Evolutionary conservation across 2,113 vertebrate genomes (phyloP), one percentile per base, ranked within the genome.

Genomic region (Carettochelys insculpta): DNA sequence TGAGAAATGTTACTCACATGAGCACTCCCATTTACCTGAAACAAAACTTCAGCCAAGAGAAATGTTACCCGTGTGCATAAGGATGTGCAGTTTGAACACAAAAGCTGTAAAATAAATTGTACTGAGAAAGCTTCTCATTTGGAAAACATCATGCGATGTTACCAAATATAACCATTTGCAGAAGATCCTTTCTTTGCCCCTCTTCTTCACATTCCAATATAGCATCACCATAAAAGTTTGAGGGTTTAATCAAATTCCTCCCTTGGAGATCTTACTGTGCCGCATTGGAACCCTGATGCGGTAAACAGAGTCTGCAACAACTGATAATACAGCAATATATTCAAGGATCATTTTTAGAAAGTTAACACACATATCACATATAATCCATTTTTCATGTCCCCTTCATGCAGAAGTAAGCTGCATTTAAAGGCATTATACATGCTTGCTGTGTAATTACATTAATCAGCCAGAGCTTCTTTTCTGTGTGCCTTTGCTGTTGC

Each of bases 381-480:
- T 89, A 94, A 97, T 96, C 96, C 71, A 56, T 87, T 88, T 97
- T 97, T 93, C 96, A 94, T 97, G 80, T 92, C 89, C 96, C 92
- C 95, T 96, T 96, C 96, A 94, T 93, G 91, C 80, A 96, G 91
- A 97, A 97, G 95, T 97, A 97, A 98, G 95, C 93, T 92, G 94
- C 96, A 79, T 97, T 97, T 97, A 97, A 97, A 93, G 83, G 91
- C 91, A 96, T 97, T 97, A 96, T 96, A 97, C 82, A 96, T 85
- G 77, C 96, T 96, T 87, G 89, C 96, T 96, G 61, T 97, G 87
- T 97, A 98, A 98, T 98, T 98, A 97, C 95, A 97, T 98, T 98
- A 98, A 98, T 98, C 97, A 97, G 95, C 92, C 94, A 85, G 94
- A 97, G 95, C 95, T 93, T 94, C 92, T 97, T 97, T 90, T 91